phyloP scores from a whole-genome alignment of 2,113 vertebrate species.

The Pycnonotus jocosus region DNA sequence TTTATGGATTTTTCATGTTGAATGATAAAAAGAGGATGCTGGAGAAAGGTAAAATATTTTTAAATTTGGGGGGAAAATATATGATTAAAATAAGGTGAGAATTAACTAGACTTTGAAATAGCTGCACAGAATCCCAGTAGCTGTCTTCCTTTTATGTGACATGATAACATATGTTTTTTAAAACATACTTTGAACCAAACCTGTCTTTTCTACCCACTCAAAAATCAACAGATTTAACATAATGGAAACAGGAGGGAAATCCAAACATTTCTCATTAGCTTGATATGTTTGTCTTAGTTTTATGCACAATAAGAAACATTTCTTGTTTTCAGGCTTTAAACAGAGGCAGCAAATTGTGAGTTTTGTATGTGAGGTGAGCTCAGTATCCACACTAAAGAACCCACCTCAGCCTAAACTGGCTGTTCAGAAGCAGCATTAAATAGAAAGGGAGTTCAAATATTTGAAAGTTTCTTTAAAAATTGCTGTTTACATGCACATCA shows the following conservation, averaged over 20 bases:
- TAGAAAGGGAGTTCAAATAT: background rate
- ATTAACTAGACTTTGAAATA: background rate
- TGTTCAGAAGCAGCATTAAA: background rate
- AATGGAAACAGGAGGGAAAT: background rate
- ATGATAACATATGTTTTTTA: background rate
- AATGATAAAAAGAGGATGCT: background rate
- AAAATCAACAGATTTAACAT: constrained; percentile 3
- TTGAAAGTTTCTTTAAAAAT: background rate
- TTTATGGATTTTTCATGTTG: background rate
- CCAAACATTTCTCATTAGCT: background rate
- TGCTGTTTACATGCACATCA: background rate
- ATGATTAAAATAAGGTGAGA: background rate
- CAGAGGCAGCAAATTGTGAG: background rate
- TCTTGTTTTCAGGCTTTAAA: background rate
- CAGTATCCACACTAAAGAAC: background rate
- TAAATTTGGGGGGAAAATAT: accelerated
- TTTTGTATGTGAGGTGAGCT: background rate
- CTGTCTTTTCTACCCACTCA: background rate
- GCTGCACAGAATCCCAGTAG: background rate
- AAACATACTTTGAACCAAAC: background rate
- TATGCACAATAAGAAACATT: background rate
- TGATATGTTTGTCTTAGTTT: background rate
- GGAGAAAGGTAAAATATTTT: background rate
- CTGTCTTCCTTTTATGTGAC: background rate
- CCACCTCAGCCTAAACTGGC: background rate